Conservation (phyloP, 2,113 vertebrate genomes). For the Collichthys lucidus region DNA sequence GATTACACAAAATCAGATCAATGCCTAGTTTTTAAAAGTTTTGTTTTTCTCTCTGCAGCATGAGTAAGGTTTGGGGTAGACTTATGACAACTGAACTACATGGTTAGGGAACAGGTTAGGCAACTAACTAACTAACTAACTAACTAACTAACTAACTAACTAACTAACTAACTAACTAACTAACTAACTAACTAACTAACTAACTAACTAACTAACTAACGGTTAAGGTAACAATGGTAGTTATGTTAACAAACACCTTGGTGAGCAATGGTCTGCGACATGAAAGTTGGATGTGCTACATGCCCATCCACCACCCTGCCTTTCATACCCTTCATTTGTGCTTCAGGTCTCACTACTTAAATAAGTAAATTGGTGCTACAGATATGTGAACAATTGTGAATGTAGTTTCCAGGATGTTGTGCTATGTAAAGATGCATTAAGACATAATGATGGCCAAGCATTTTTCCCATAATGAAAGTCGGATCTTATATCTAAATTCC, state of each 20-base stretch:
- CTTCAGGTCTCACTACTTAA: not conserved
- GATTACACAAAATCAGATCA: not conserved
- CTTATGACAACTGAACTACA: no score
- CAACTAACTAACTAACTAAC: no score
- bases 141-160: no score
- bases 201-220: no score
- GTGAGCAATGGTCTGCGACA: not conserved
- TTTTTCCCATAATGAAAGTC: no score
- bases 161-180: no score
- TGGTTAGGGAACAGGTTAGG: no score
- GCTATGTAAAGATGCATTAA: not conserved
- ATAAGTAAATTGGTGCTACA: not conserved
- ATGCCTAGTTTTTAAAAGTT: not conserved
- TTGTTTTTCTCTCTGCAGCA: not conserved
- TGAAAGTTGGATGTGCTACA: not conserved
- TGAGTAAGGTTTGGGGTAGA: no score
- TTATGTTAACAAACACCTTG: no score
- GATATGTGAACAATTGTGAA: not conserved
- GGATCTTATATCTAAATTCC: conserved; percentile 3
- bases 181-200: no score
- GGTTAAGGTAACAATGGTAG: no score
- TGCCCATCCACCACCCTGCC: not conserved
- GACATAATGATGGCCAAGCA: not conserved
- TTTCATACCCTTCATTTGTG: not conserved
- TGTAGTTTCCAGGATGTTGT: not conserved